Conservation (phyloP, 2,888 invertebrate genomes). For the Lypha dubia region DNA sequence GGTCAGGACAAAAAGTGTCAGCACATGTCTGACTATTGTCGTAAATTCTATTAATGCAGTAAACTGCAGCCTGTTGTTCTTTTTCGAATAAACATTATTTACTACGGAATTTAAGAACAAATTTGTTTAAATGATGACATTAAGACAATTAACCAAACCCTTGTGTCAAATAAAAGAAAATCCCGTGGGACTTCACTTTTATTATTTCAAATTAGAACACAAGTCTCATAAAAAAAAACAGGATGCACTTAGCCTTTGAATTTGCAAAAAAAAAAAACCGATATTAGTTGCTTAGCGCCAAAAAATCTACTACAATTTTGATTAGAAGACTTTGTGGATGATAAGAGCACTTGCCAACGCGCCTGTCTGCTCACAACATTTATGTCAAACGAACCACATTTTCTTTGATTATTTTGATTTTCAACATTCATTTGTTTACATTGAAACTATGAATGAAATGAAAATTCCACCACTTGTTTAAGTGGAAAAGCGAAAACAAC, state of each 20-base stretch:
- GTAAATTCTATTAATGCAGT: too few relatives aligned
- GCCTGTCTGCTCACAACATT: constrained; percentile 65
- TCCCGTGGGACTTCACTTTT: too few relatives aligned
- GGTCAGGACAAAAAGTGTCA: too few relatives aligned
- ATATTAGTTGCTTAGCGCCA: not conserved
- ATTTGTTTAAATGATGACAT: too few relatives aligned
- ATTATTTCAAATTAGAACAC: too few relatives aligned
- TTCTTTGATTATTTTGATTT: not conserved
- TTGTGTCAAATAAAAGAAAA: too few relatives aligned
- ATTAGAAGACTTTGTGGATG: constrained; percentile 40
- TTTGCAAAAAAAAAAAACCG: constrained; percentile 38
- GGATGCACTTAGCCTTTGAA: constrained; percentile 36
- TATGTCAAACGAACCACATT: constrained; percentile 4
- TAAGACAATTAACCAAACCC: too few relatives aligned
- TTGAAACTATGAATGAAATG: constrained; percentile 69
- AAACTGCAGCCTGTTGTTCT: too few relatives aligned
- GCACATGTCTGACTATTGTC: too few relatives aligned
- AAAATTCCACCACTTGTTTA: constrained; percentile 70
- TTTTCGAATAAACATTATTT: too few relatives aligned
- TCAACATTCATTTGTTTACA: constrained; percentile 59
- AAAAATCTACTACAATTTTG: constrained; percentile 63
- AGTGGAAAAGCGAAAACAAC: constrained; percentile 51
- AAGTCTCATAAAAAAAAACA: too few relatives aligned
- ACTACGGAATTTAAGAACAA: too few relatives aligned
- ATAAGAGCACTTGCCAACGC: constrained; percentile 55